These are phyloP conservation scores for Microcaecilia unicolor DNA, from an alignment of 2,797 vertebrate genomes.

Conservation along the genomic window DNA sequence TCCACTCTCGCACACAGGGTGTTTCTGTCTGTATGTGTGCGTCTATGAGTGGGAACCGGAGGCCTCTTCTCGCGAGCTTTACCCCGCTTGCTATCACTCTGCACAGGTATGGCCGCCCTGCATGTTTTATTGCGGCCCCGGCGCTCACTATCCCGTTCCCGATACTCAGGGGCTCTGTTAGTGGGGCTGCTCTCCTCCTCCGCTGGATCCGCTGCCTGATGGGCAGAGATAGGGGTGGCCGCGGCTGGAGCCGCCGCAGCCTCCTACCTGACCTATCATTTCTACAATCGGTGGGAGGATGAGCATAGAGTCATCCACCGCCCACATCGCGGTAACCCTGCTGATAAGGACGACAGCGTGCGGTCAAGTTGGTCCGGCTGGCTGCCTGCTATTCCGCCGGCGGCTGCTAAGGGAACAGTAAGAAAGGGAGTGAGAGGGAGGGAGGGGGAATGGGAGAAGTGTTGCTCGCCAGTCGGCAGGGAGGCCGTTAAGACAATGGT, in stretches of 20 bases:
- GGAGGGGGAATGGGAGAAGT: too few relatives aligned
- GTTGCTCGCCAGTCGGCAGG: too few relatives aligned
- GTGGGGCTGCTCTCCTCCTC: too few relatives aligned
- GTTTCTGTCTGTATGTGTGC: too few relatives aligned
- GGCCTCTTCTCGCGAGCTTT: too few relatives aligned
- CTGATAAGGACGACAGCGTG: neutral
- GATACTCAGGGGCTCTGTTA: neutral
- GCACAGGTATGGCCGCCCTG: slow-evolving; percentile 45
- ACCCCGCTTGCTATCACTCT: neutral
- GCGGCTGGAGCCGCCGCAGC: slow-evolving; percentile 24
- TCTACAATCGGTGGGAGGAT: slow-evolving; percentile 15
- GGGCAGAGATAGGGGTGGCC: slow-evolving; percentile 34
- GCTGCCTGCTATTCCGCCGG: slow-evolving; percentile 48
- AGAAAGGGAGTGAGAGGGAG: slow-evolving; percentile 10
- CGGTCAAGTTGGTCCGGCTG: too few relatives aligned
- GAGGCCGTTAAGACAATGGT: too few relatives aligned
- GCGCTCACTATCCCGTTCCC: slow-evolving; percentile 1
- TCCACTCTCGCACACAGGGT: too few relatives aligned
- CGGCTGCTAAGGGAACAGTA: slow-evolving; percentile 52
- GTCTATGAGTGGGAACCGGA: too few relatives aligned
- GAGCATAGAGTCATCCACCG: neutral
- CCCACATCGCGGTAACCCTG: neutral
- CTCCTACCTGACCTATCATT: neutral
- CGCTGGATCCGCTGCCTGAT: slow-evolving; percentile 11
- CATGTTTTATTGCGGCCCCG: slow-evolving; percentile 36